Conservation (phyloP, 92 coral and sea anemone species). For the Porites lobata region DNA sequence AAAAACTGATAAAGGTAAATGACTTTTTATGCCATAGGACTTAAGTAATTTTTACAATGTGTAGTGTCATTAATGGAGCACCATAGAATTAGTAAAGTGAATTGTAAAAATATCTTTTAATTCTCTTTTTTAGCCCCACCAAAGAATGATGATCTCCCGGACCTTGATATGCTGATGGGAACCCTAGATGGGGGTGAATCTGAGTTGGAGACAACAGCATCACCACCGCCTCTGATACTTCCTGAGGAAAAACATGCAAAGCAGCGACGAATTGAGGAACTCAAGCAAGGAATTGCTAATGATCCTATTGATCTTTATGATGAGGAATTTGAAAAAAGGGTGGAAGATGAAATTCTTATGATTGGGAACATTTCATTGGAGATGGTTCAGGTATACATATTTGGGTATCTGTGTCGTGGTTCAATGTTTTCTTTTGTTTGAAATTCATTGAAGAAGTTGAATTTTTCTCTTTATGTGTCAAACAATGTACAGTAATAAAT, state of each 20-base stretch:
- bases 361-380: constrained; percentile 97
- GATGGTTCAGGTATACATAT: constrained; percentile 88
- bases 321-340: constrained; percentile 92
- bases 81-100: background rate
- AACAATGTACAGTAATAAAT: too few relatives aligned
- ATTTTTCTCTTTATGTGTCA: too few relatives aligned
- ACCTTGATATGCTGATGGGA: constrained; percentile 92
- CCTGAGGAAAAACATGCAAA: constrained; percentile 90
- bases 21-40: too few relatives aligned
- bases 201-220: constrained; percentile 81
- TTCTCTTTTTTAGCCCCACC: constrained; percentile 69
- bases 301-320: constrained; percentile 83
- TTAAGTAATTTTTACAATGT: too few relatives aligned
- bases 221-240: constrained; percentile 85
- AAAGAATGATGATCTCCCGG: constrained; percentile 85
- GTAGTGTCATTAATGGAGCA: too few relatives aligned
- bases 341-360: constrained; percentile 97
- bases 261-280: constrained; percentile 84
- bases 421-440: too few relatives aligned
- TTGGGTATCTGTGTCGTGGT: background rate
- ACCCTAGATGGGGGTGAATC: constrained; percentile 91
- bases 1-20: too few relatives aligned
- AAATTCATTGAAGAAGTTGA: too few relatives aligned
- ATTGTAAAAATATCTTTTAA: background rate
- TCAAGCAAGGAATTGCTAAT: constrained; percentile 91